Evolutionary conservation across 2,888 invertebrate species (phyloP).

Genomic region (Tromatobia lineatoria): DNA sequence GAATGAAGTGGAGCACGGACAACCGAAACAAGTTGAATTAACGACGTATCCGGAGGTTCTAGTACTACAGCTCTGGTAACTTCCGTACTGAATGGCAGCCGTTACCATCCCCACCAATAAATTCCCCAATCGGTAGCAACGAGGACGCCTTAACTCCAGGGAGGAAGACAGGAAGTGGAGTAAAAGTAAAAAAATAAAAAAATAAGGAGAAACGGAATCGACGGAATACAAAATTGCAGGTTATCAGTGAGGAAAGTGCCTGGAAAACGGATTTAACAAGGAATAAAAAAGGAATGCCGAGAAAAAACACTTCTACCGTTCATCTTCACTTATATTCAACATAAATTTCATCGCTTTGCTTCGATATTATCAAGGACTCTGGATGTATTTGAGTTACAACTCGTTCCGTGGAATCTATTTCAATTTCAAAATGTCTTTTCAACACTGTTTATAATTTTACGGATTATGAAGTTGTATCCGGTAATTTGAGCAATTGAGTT

Average conservation of each 20-base stretch:
- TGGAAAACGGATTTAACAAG: constrained; percentile 26
- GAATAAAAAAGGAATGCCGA: constrained; percentile 16
- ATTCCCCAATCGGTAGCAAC: constrained; percentile 54
- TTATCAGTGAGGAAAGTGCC: constrained; percentile 28
- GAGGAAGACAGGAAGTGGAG: constrained; percentile 22
- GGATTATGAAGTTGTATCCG: no score
- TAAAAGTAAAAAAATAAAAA: constrained; percentile 20
- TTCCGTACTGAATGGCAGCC: constrained; percentile 33
- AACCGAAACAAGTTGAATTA: constrained; percentile 70
- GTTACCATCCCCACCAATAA: constrained; percentile 51
- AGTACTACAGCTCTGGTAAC: constrained; percentile 22
- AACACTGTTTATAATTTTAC: not conserved
- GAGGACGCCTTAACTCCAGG: constrained; percentile 21
- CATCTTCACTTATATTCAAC: not conserved
- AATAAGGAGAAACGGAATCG: constrained; percentile 38
- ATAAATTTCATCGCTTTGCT: constrained; percentile 27
- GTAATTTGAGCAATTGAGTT: no score
- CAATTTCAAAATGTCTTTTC: not conserved
- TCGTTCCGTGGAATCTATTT: not conserved
- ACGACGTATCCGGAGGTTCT: constrained; percentile 64
- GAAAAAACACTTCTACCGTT: not conserved
- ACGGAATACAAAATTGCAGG: constrained; percentile 45
- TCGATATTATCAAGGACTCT: not conserved
- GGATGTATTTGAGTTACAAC: not conserved
- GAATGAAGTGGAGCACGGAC: constrained; percentile 54